Percentiles rank a stretch among this genome's conserved stretches.
phyloP scores from a whole-genome alignment of 2,797 vertebrate species.

The Falco berigora region DNA sequence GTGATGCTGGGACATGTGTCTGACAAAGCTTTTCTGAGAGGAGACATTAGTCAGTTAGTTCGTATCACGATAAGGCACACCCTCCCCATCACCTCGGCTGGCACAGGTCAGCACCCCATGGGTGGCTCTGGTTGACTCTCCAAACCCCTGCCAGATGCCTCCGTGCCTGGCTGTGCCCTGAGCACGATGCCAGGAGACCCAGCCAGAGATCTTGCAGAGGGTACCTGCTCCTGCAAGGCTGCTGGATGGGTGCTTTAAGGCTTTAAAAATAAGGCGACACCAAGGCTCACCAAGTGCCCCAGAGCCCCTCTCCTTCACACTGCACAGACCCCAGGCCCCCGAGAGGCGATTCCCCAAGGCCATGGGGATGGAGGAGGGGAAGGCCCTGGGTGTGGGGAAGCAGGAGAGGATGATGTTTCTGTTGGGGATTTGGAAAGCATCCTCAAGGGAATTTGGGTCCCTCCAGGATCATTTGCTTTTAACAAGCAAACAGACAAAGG shows the following conservation, averaged over 20 bases:
- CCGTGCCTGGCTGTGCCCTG: accelerated
- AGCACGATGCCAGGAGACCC: background rate
- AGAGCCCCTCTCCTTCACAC: background rate
- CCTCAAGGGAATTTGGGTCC: background rate
- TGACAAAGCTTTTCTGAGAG: background rate
- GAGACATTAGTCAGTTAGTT: background rate
- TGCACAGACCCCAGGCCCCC: background rate
- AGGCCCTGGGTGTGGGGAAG: background rate
- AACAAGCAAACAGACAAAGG: background rate
- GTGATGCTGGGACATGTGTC: background rate
- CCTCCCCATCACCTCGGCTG: background rate
- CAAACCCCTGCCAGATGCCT: background rate
- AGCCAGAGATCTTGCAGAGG: background rate
- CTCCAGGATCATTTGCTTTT: background rate
- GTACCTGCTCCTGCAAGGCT: background rate
- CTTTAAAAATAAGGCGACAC: background rate
- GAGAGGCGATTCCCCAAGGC: background rate
- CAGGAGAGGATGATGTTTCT: background rate
- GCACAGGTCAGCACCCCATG: background rate
- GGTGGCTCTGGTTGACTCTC: background rate
- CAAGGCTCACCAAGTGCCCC: background rate
- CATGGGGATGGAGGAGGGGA: background rate
- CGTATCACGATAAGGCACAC: background rate
- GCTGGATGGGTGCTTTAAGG: background rate
- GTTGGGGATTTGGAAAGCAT: background rate